Percentiles rank a stretch among this genome's conserved stretches.
These are phyloP conservation scores for Caenorhabditis auriculariae DNA, from an alignment of 2,888 invertebrate species.

Conservation along the genomic window DNA sequence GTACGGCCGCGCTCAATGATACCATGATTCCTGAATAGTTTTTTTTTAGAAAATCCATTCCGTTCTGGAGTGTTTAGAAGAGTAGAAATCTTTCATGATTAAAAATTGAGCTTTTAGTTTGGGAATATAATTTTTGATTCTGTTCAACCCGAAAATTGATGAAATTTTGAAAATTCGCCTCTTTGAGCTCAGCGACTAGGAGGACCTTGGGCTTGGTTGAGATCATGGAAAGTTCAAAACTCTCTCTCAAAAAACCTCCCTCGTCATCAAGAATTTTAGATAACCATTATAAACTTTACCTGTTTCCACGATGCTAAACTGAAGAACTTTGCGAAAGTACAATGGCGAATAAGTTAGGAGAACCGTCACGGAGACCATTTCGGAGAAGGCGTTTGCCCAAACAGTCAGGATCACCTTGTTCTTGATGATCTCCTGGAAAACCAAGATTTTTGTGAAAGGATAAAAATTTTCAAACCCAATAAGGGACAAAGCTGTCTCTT, in stretches of 20 bases:
- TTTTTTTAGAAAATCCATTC: too few species aligned
- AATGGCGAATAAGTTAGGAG: conserved; percentile 56
- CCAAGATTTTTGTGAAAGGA: background rate
- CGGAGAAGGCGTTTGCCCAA: conserved; percentile 56
- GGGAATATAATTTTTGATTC: too few species aligned
- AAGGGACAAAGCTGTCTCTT: conserved; percentile 54
- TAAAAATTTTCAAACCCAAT: conserved; percentile 24
- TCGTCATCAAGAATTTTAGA: background rate
- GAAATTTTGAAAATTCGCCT: too few species aligned
- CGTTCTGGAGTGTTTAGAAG: too few species aligned
- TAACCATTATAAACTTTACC: conserved; percentile 8
- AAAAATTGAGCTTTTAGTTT: too few species aligned
- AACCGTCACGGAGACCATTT: conserved; percentile 54
- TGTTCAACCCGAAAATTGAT: too few species aligned
- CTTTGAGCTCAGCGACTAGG: too few species aligned
- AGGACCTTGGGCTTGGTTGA: too few species aligned
- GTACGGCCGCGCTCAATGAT: conserved; percentile 17
- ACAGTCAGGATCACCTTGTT: conserved; percentile 49
- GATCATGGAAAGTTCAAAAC: background rate
- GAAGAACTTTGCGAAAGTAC: conserved; percentile 49
- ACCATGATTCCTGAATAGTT: conserved; percentile 22
- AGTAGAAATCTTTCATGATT: too few species aligned
- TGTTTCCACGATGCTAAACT: conserved; percentile 44
- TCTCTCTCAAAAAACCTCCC: too few species aligned
- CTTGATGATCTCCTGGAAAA: conserved; percentile 45